These are phyloP conservation scores for Stegophylla sp. DNA, from an alignment of 2,888 invertebrate species.

Conservation along the genomic window DNA sequence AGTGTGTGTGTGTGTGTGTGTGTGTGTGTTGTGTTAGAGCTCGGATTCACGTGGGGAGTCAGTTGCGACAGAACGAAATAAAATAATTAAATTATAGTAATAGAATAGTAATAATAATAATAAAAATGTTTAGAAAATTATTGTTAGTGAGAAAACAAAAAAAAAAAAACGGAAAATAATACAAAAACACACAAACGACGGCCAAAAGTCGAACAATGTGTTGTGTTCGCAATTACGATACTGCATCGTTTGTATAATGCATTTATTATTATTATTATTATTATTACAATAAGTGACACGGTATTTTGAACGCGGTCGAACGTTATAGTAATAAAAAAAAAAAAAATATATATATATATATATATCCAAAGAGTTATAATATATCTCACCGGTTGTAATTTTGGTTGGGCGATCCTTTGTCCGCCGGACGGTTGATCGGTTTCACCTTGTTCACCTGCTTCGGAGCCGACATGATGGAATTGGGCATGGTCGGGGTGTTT, in stretches of 20 bases:
- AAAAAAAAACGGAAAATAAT: constrained; percentile 16
- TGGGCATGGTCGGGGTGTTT: constrained; percentile 57
- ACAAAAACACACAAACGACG: background rate
- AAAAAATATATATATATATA: no score
- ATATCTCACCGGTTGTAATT: constrained; percentile 71
- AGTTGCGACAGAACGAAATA: constrained; percentile 38
- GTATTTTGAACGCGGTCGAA: no score
- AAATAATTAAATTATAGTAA: no score
- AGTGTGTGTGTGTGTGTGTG: background rate
- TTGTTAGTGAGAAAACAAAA: constrained; percentile 39
- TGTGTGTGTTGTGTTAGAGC: background rate
- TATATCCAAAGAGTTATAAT: background rate
- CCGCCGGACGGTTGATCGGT: constrained; percentile 80
- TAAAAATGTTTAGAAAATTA: background rate
- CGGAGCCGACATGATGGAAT: constrained; percentile 66
- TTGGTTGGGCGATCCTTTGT: constrained; percentile 74
- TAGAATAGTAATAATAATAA: no score
- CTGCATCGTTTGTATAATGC: no score
- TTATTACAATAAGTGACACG: no score
- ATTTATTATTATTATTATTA: no score
- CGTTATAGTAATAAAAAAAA: no score
- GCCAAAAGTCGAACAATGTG: no score
- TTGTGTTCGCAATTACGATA: no score
- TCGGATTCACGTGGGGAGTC: constrained; percentile 28
- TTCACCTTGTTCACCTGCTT: constrained; percentile 90